Evolutionary conservation across 2,113 vertebrate species (phyloP).

Genomic region (Colistium nudipinnis): DNA sequence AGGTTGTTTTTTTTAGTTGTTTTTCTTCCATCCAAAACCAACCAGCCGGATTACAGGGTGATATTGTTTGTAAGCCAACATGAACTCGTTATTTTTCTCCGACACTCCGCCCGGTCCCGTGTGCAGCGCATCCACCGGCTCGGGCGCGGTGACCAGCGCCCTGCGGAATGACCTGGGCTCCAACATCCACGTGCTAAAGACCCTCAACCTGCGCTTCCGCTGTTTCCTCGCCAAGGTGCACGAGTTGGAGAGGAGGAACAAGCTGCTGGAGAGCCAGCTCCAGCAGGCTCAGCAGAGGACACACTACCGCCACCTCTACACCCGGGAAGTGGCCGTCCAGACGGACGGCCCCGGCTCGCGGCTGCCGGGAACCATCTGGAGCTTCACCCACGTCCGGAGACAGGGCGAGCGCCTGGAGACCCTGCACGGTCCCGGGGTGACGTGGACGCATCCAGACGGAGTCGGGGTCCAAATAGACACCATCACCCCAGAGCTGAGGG

Average conservation of each 20-base stretch:
- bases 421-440: slow-evolving; percentile 84
- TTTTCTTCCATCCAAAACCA: slow-evolving; percentile 16
- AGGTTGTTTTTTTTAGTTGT: background rate
- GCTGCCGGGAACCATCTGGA: slow-evolving; percentile 91
- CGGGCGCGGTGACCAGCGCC: slow-evolving; percentile 81
- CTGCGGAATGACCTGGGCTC: slow-evolving; percentile 91
- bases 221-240: slow-evolving; percentile 92
- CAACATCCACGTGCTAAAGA: slow-evolving; percentile 91
- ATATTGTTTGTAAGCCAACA: slow-evolving; percentile 55
- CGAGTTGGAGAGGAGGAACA: slow-evolving; percentile 89
- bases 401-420: slow-evolving; percentile 87
- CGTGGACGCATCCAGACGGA: slow-evolving; percentile 84
- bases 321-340: slow-evolving; percentile 86
- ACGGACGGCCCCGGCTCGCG: slow-evolving; percentile 82
- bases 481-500: slow-evolving; percentile 86
- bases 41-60: slow-evolving; percentile 29
- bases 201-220: slow-evolving; percentile 91
- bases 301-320: slow-evolving; percentile 79
- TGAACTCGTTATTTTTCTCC: slow-evolving; percentile 87
- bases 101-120: slow-evolving; percentile 74
- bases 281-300: slow-evolving; percentile 80
- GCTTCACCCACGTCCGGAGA: slow-evolving; percentile 87
- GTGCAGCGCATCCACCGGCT: slow-evolving; percentile 44
- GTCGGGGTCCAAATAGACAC: slow-evolving; percentile 88
- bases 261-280: slow-evolving; percentile 87